Evolutionary conservation across 2,888 invertebrate species (phyloP).

Genomic region (Imbricaverruca yamaguchii): DNA sequence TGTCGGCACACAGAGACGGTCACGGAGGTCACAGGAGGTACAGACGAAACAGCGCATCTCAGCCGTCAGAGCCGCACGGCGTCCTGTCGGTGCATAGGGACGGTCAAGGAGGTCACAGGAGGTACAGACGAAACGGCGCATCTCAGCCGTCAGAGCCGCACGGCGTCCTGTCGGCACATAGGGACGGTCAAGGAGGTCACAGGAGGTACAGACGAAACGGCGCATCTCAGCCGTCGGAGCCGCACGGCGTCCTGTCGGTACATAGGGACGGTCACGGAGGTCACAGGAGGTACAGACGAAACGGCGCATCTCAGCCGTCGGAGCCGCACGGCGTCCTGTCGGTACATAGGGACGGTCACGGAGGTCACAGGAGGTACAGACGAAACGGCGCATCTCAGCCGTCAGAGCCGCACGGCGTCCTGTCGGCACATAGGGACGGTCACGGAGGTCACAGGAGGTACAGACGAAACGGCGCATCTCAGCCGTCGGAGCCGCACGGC

Average conservation of each 20-base stretch:
- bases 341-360: neutral
- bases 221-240: too few species aligned
- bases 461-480: neutral
- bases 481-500: neutral
- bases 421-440: too few species aligned
- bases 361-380: neutral
- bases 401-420: too few species aligned
- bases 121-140: neutral
- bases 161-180: neutral
- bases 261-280: too few species aligned
- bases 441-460: too few species aligned
- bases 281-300: too few species aligned
- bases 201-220: neutral
- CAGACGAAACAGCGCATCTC: neutral
- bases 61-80: too few species aligned
- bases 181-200: neutral
- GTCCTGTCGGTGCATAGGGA: too few species aligned
- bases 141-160: neutral
- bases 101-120: too few species aligned
- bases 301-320: conserved; percentile 1
- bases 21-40: neutral
- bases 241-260: too few species aligned
- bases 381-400: too few species aligned
- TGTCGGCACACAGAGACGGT: too few species aligned
- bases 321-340: neutral